phyloP scores from a whole-genome alignment of 92 coral and sea anemone genomes.

The Nematostella vectensis region DNA sequence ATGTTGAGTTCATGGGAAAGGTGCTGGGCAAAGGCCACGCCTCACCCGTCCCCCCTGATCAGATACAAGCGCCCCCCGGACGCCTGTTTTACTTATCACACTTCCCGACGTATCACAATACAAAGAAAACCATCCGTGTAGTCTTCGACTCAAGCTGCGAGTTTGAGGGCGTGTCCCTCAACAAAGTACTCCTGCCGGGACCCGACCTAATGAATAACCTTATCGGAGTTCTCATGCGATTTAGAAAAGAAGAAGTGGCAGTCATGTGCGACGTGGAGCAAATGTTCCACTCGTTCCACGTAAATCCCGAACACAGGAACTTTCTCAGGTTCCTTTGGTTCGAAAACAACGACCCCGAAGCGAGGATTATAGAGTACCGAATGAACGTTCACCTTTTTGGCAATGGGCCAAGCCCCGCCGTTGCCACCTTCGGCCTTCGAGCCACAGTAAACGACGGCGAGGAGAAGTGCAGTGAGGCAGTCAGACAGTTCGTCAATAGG shows the following conservation, averaged over 20 bases:
- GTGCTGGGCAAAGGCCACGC: conserved; percentile 18
- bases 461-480: conserved; percentile 31
- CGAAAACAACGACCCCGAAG: conserved; percentile 34
- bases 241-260: too few relatives aligned
- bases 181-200: background rate
- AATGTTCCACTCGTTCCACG: conserved; percentile 30
- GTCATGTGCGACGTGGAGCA: conserved; percentile 22
- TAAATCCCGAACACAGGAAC: conserved; percentile 48
- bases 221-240: too few relatives aligned
- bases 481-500: conserved; percentile 27
- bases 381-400: too few relatives aligned
- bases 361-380: too few relatives aligned
- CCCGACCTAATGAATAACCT: too few relatives aligned
- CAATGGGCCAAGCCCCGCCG: background rate
- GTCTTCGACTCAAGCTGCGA: background rate
- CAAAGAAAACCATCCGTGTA: background rate
- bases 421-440: conserved; percentile 4
- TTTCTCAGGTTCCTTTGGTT: conserved; percentile 55
- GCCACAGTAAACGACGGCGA: conserved; percentile 53
- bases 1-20: conserved; percentile 31
- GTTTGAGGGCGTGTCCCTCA: background rate
- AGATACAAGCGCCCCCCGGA: background rate
- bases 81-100: conserved; percentile 6
- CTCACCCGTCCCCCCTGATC: conserved; percentile 14
- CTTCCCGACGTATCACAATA: conserved; percentile 5